Evolutionary conservation across 2,797 vertebrate species (phyloP).

Genomic region (Onychomys arenicola): DNA sequence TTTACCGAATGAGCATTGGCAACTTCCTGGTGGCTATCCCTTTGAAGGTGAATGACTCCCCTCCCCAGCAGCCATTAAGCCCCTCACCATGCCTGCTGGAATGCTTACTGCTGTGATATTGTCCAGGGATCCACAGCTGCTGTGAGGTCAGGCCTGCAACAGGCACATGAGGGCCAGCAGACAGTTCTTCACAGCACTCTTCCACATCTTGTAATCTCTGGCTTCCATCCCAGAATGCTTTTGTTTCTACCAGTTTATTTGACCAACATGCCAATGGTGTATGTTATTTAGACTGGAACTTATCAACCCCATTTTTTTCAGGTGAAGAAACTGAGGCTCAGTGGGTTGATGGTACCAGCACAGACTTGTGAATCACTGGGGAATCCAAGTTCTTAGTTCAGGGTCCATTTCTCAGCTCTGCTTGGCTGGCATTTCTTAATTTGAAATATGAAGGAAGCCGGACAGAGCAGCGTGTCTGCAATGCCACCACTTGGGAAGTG

Average conservation of each 20-base stretch:
- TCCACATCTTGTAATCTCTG: neutral
- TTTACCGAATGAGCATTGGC: neutral
- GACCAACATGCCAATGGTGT: neutral
- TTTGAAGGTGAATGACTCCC: neutral
- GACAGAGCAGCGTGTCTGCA: accelerated
- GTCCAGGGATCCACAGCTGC: neutral
- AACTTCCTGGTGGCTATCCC: neutral
- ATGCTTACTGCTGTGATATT: neutral
- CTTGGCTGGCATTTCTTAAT: neutral
- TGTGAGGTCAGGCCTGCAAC: neutral
- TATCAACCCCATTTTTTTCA: conserved; percentile 6
- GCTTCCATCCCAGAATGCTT: neutral
- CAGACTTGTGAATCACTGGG: neutral
- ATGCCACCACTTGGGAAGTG: neutral
- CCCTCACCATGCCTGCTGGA: neutral
- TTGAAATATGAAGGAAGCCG: neutral
- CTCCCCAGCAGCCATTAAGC: no score
- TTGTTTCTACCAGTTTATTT: neutral
- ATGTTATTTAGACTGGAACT: neutral
- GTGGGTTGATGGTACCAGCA: neutral
- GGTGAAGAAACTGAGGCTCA: neutral
- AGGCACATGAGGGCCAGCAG: neutral
- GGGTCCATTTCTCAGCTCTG: neutral
- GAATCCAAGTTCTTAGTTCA: neutral
- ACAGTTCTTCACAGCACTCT: neutral